Evolutionary conservation across 2,797 vertebrate species (phyloP).

Genomic region (Oryzias dopingdopingensis): DNA sequence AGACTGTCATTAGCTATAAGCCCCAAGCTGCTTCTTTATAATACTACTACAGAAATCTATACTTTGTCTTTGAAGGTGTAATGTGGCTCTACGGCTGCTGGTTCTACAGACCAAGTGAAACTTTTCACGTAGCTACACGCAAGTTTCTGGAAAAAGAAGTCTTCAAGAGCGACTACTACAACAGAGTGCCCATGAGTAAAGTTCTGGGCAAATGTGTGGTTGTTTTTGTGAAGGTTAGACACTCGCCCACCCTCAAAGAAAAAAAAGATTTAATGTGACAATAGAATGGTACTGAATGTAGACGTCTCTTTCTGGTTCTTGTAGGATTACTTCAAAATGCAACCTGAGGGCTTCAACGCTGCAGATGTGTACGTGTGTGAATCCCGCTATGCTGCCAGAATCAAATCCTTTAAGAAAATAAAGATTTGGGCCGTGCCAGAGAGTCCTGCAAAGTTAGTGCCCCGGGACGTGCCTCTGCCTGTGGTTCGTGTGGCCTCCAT

Average conservation of each 20-base stretch:
- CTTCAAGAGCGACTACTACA: constrained; percentile 97
- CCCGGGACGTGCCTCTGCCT: constrained; percentile 87
- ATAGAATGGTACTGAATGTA: neutral
- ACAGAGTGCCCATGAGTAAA: constrained; percentile 90
- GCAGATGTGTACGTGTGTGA: constrained; percentile 96
- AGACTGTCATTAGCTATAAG: no score
- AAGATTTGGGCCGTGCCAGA: constrained; percentile 93
- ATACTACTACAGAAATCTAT: neutral
- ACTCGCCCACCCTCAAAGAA: neutral
- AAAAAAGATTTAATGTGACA: neutral
- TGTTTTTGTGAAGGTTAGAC: constrained; percentile 94
- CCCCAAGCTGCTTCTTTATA: neutral
- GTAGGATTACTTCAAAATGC: constrained; percentile 97
- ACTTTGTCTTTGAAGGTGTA: constrained; percentile 76
- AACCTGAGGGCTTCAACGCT: constrained; percentile 87
- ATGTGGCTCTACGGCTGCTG: constrained; percentile 97
- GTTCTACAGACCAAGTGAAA: constrained; percentile 98
- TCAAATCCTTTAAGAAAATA: constrained; percentile 97
- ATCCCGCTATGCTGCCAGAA: constrained; percentile 91
- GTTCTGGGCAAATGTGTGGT: constrained; percentile 95
- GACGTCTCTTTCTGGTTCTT: constrained; percentile 4
- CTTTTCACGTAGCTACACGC: constrained; percentile 93
- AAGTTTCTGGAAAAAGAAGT: constrained; percentile 98
- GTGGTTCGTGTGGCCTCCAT: constrained; percentile 95
- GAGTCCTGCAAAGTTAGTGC: constrained; percentile 83